phyloP scores from a whole-genome alignment of 2,797 vertebrate genomes.

The Pagetopsis macropterus region DNA sequence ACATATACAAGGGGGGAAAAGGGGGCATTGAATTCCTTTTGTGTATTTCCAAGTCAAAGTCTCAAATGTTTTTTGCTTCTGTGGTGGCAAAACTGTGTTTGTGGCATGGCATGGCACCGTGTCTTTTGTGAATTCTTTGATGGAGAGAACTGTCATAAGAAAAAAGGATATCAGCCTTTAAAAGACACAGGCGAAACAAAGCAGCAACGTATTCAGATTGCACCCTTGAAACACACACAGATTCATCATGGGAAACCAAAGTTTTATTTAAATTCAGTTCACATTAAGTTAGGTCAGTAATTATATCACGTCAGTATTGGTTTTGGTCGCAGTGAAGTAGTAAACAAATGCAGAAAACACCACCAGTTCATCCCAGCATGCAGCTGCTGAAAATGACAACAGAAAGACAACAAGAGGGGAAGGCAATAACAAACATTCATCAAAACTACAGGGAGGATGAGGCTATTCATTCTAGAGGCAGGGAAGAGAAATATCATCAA shows the following conservation, averaged over 20 bases:
- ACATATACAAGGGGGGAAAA: slow-evolving; percentile 69
- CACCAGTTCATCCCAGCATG: slow-evolving; percentile 30
- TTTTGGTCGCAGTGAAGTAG: slow-evolving; percentile 34
- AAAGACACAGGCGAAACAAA: slow-evolving; percentile 25
- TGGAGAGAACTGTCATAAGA: slow-evolving; percentile 42
- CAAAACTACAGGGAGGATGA: slow-evolving; percentile 80
- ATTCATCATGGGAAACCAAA: neutral
- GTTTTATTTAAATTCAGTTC: slow-evolving; percentile 21
- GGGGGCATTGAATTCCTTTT: slow-evolving; percentile 70
- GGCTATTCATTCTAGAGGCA: slow-evolving; percentile 83
- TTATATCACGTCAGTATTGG: slow-evolving; percentile 9
- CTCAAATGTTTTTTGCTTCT: slow-evolving; percentile 38
- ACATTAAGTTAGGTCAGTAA: slow-evolving; percentile 6
- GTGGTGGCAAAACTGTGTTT: slow-evolving; percentile 47
- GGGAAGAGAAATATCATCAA: slow-evolving; percentile 88
- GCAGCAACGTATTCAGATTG: slow-evolving; percentile 29
- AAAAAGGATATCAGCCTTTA: slow-evolving; percentile 40
- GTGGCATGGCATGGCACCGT: slow-evolving; percentile 33
- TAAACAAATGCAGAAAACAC: slow-evolving; percentile 31
- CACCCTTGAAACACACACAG: slow-evolving; percentile 15
- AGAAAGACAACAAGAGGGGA: slow-evolving; percentile 76
- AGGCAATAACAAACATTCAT: slow-evolving; percentile 86
- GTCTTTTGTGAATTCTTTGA: slow-evolving; percentile 54
- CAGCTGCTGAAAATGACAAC: slow-evolving; percentile 67
- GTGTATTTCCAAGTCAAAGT: slow-evolving; percentile 71